A percentile compares a stretch with the other conserved stretches of the same genome.
Conservation (phyloP, 2,888 invertebrate species). For the Caenorhabditis afra region DNA sequence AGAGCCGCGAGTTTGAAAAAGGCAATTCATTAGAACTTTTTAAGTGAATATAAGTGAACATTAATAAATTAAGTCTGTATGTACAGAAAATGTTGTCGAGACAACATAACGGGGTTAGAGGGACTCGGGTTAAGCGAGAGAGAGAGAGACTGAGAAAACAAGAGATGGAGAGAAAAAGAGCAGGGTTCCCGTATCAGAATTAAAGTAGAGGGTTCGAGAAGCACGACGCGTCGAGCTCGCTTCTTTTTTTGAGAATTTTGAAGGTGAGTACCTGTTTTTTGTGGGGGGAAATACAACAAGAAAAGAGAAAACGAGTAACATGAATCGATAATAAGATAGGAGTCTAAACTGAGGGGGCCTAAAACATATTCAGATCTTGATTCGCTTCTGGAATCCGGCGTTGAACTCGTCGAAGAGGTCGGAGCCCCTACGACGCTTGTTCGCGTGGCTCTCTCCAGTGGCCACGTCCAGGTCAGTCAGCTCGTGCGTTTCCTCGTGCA, state of each 20-base stretch:
- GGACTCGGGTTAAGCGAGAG: constrained; percentile 11
- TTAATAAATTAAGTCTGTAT: constrained; percentile 27
- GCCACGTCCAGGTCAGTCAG: constrained; percentile 57
- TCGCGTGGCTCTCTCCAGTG: constrained; percentile 49
- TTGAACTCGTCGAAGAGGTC: constrained; percentile 57
- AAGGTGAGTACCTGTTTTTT: constrained; percentile 23
- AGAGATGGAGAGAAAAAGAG: constrained; percentile 8
- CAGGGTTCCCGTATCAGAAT: constrained; percentile 5
- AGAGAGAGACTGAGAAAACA: constrained; percentile 10
- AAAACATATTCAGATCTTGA: constrained; percentile 39
- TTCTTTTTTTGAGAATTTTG: constrained; percentile 37
- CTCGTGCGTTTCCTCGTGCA: constrained; percentile 48
- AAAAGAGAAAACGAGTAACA: constrained; percentile 22
- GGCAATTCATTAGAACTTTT: constrained; percentile 4
- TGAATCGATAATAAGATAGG: constrained; percentile 8
- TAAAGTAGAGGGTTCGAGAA: constrained; percentile 14
- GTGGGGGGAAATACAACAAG: constrained; percentile 22
- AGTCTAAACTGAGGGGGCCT: too few relatives aligned
- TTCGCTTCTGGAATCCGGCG: constrained; percentile 54
- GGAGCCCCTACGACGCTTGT: constrained; percentile 44
- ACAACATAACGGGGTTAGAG: constrained; percentile 17
- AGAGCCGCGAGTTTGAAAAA: background rate
- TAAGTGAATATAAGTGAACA: background rate
- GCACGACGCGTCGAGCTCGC: background rate
- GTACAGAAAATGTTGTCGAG: constrained; percentile 30